Percentiles rank a stretch among this genome's conserved stretches.
phyloP scores from a whole-genome alignment of 2,797 vertebrate genomes.

The Diglossa cyanea region DNA sequence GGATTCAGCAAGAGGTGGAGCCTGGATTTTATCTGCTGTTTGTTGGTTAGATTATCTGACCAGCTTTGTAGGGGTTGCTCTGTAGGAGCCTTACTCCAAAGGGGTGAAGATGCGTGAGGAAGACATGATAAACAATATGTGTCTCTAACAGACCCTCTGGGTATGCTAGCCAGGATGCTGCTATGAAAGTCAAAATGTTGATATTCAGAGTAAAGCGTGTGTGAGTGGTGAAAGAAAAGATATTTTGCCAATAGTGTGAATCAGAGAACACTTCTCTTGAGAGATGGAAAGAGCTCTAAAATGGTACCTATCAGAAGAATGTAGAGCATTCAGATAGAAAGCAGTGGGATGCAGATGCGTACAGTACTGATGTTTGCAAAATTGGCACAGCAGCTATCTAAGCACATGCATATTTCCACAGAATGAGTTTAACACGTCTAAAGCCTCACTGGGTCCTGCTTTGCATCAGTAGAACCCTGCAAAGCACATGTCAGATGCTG shows the following conservation, averaged over 20 bases:
- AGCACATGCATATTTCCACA: background rate
- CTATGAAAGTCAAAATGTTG: background rate
- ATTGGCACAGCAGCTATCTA: background rate
- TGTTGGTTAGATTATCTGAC: background rate
- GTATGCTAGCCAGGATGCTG: background rate
- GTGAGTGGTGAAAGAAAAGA: background rate
- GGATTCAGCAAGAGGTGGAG: background rate
- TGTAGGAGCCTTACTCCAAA: background rate
- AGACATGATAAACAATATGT: background rate
- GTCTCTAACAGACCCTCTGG: background rate
- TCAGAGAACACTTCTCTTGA: background rate
- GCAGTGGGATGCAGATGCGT: background rate
- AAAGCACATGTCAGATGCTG: background rate
- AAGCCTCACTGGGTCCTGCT: background rate
- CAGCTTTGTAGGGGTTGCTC: background rate
- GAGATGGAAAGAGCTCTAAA: background rate
- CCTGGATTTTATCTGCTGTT: background rate
- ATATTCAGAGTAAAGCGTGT: background rate
- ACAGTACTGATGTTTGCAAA: background rate
- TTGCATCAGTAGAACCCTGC: background rate
- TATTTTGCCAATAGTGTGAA: background rate
- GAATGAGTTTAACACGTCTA: background rate
- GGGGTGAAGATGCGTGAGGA: background rate
- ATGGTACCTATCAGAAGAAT: background rate
- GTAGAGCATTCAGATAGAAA: background rate